Evolutionary conservation across 2,113 vertebrate species (phyloP), one percentile per base, ranked within the genome.

Genomic region (Mormyrus iriodes): DNA sequence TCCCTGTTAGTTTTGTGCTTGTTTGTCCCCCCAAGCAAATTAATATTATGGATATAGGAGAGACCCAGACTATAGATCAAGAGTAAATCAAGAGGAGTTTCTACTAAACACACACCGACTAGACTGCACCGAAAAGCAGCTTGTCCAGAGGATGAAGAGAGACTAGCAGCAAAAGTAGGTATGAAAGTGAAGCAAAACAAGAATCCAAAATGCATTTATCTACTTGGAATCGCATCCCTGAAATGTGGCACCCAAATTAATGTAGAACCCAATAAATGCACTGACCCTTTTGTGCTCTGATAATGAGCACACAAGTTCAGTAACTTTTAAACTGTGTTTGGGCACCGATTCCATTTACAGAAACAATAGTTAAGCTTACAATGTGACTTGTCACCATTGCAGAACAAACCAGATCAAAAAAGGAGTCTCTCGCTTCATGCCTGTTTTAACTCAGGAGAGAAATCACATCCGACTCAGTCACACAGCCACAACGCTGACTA

Each of bases 1-100:
- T 86, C 85, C 85, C 85, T 55, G 49, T 86, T 86, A 49, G 83
- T 53, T 86, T 86, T 86, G 85, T 86, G 85, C 85, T 86, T 19
- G 85, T 53, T 55, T 55, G 21, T n/a, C 9, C 51, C 24, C n/a
- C 27, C 85, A 86, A 86, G 85, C 51, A 53, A 52, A 86, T 55
- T 27, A 53, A 24, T 42, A 84, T 12, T 46, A 21, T 84, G 82
- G 24, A 48, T 84, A 84, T 42, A 84, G 35, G 82, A 79, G 35
- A 79, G 73, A 79, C 73, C 73, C 73, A 79, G 73, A 79, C 31
- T 79, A 79, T 42, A 44, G 39, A 46, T 84, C 21, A 84, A 84
- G 82, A 46, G 82, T 48, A 48, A 82, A 42, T 82, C 39, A 82
- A 76, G 39, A 31, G 15, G 27, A 8, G 79, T 83, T 83, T 48